Conservation (phyloP, 2,888 invertebrate genomes). For the Desoria tigrina region DNA sequence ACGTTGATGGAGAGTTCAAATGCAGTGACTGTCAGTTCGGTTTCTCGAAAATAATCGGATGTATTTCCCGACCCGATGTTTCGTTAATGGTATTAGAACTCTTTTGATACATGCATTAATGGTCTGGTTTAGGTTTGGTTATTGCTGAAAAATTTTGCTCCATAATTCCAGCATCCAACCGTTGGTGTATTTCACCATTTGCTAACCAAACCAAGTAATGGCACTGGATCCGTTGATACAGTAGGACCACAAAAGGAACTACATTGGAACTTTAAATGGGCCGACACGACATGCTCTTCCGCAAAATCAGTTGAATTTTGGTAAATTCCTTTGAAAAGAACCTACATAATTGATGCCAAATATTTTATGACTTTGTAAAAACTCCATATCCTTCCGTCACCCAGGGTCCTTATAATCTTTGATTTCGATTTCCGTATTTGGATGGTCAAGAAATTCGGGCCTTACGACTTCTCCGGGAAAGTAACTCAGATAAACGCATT, state of each 20-base stretch:
- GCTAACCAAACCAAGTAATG: constrained; percentile 1
- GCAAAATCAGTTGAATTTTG: constrained; percentile 30
- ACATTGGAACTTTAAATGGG: constrained; percentile 37
- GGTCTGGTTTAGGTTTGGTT: background rate
- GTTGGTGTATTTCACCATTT: constrained; percentile 29
- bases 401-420: constrained; percentile 32
- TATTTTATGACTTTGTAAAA: background rate
- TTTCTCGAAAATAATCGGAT: constrained; percentile 24
- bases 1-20: constrained; percentile 28
- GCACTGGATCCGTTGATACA: background rate
- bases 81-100: constrained; percentile 23
- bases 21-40: constrained; percentile 30
- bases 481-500: background rate
- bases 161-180: constrained; percentile 30
- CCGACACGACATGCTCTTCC: constrained; percentile 20
- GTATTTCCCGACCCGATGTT: constrained; percentile 30
- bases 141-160: background rate
- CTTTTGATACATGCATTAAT: background rate
- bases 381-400: too few relatives aligned
- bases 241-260: constrained; percentile 23
- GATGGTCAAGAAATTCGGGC: constrained; percentile 36
- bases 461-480: constrained; percentile 23
- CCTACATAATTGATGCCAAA: background rate
- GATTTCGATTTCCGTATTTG: constrained; percentile 26
- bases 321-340: constrained; percentile 12